phyloP scores from a whole-genome alignment of 1,140 invertebrate genomes.

The Drosophila mojavensis region DNA sequence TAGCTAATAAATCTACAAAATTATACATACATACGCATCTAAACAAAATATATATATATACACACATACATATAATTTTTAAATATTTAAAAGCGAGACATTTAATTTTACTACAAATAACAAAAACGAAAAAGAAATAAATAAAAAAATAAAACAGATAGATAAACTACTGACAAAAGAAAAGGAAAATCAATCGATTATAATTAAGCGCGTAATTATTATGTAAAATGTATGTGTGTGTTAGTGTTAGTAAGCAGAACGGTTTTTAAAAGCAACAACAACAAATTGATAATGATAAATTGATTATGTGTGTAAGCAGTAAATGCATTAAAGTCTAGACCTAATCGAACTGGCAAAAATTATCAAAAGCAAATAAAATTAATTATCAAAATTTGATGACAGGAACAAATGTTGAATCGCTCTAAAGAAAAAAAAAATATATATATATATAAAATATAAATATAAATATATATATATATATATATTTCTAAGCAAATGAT shows the following conservation, averaged over 20 bases:
- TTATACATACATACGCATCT: conserved; percentile 41
- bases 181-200: conserved; percentile 63
- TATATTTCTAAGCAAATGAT: conserved; percentile 53
- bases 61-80: conserved; percentile 65
- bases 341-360: conserved; percentile 51
- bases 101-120: conserved; percentile 60
- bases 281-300: conserved; percentile 42
- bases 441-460: conserved; percentile 26
- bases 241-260: conserved; percentile 72
- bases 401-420: conserved; percentile 59
- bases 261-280: conserved; percentile 72
- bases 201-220: conserved; percentile 59
- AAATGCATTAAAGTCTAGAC: conserved; percentile 51
- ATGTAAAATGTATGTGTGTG: conserved; percentile 80
- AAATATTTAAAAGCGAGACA: conserved; percentile 68
- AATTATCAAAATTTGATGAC: conserved; percentile 49
- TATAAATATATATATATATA: no score
- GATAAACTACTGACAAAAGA: conserved; percentile 1
- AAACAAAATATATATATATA: conserved; percentile 37
- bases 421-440: conserved; percentile 50
- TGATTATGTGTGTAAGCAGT: conserved; percentile 45
- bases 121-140: conserved; percentile 18
- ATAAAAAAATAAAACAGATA: conserved; percentile 22
- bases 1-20: conserved; percentile 61
- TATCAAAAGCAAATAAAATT: conserved; percentile 38